Base-by-base conservation (phyloP, 2,888 invertebrate genomes). In the Mesopsocus fuscifrons region DNA sequence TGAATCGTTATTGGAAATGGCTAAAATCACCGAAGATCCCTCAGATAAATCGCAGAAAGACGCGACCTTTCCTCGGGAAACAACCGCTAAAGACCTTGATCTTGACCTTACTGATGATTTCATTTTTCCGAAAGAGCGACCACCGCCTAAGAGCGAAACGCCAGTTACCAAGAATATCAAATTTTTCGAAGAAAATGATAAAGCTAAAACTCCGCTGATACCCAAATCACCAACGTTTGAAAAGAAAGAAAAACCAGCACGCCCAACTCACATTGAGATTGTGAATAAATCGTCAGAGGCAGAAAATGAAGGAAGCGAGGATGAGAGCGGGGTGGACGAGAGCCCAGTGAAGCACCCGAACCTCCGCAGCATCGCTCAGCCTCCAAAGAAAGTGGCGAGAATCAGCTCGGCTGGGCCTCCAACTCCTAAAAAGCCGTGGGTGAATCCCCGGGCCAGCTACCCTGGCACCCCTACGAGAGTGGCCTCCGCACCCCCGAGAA, bases 331-430 rank as follows among this genome's bases (percentile, higher is more conserved):
- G 5, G 18, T 38, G 18, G 38, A 38, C 21, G 18, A 5, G 5
- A 38, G 38, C 11, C 38, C 38, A 21, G 38, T 38, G 20, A 38
- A 20, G 5, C 38, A 38, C 20, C 38, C 38, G 20, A 38, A 38
- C 20, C 20, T 38, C n/a, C 15, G 21, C 15, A 38, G 21, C 6
- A 21, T 18, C 20, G 17, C 20, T 17, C 20, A 38, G 17, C 20
- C 21, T 17, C 38, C 38, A 20, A 17, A 17, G 5, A 38, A 38
- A 17, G 38, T 38, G 15, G 38, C 38, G n/a, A 15, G 21, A 21
- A 38, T 38, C 4, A 18, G n/a, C 5, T 38, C 21, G 6, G 26
- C 8, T 9, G n/a, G n/a, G n/a, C n/a, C n/a, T n/a, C n/a, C n/a
- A n/a, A n/a, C n/a, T n/a, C n/a, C n/a, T n/a, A n/a, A n/a, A n/a